Conservation (phyloP, 1,140 invertebrate species). For the Dinoponera quadriceps region DNA sequence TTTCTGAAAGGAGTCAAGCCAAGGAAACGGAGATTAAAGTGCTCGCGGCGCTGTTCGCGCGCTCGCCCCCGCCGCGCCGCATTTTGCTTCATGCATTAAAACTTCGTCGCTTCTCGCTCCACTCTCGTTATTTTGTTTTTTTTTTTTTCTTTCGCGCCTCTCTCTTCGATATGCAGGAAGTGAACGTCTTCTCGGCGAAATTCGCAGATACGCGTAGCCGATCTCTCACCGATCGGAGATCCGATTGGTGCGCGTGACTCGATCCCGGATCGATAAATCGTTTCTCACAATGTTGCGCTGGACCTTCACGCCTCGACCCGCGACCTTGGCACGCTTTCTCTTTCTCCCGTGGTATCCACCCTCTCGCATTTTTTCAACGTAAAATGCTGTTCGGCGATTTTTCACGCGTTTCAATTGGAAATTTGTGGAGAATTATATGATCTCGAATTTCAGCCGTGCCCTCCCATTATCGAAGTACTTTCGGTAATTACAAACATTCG, state of each 20-base stretch:
- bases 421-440: neutral
- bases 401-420: neutral
- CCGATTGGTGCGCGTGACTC: neutral
- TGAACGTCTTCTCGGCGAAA: neutral
- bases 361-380: constrained; percentile 38
- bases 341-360: constrained; percentile 45
- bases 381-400: neutral
- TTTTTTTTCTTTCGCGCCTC: neutral
- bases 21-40: constrained; percentile 60
- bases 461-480: no score
- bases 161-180: neutral
- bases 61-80: constrained; percentile 6
- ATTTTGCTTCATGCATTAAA: constrained; percentile 41
- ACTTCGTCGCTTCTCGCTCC: neutral
- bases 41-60: neutral
- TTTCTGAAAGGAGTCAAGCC: constrained; percentile 51
- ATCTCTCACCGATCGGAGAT: neutral
- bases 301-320: constrained; percentile 68
- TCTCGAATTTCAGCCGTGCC: neutral
- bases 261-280: constrained; percentile 1
- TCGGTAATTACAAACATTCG: no score
- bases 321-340: constrained; percentile 79
- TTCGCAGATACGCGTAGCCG: neutral
- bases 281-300: constrained; percentile 56
- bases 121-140: neutral